These are phyloP conservation scores for Macrocentrus cingulum DNA, from an alignment of 1,140 invertebrate species.

Conservation along the genomic window DNA sequence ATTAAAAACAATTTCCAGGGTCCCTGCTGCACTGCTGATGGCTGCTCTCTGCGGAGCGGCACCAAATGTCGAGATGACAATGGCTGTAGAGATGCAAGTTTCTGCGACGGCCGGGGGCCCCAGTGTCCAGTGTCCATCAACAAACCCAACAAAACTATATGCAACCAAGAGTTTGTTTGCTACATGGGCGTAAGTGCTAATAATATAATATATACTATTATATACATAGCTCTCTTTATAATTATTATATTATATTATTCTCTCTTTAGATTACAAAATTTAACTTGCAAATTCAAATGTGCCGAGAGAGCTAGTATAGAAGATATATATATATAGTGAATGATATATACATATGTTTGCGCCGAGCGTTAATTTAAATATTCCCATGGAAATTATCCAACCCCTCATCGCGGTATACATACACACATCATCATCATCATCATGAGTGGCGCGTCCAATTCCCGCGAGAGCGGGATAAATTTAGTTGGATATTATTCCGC, in stretches of 20 bases:
- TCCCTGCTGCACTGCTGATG: constrained; percentile 84
- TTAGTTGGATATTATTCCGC: too few relatives aligned
- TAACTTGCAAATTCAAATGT: too few relatives aligned
- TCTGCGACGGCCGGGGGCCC: constrained; percentile 82
- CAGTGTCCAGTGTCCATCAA: constrained; percentile 86
- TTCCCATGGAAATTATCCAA: not conserved
- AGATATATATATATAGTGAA: too few relatives aligned
- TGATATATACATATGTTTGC: not conserved
- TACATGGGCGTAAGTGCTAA: constrained; percentile 84
- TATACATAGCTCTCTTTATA: too few relatives aligned
- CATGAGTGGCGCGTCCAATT: too few relatives aligned
- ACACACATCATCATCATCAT: not conserved
- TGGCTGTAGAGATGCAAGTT: constrained; percentile 88
- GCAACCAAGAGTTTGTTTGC: constrained; percentile 91
- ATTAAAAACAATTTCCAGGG: constrained; percentile 64
- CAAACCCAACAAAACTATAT: constrained; percentile 92
- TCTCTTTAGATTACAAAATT: too few relatives aligned
- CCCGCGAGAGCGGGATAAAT: constrained; percentile 2
- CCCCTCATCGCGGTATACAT: not conserved
- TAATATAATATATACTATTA: not conserved
- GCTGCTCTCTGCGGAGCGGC: constrained; percentile 81
- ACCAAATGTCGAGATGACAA: constrained; percentile 91
- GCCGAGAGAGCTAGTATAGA: not conserved
- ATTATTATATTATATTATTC: too few relatives aligned
- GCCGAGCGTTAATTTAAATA: constrained; percentile 9